Base-by-base conservation (phyloP, 2,113 vertebrate genomes). In the Plecotus auritus region DNA sequence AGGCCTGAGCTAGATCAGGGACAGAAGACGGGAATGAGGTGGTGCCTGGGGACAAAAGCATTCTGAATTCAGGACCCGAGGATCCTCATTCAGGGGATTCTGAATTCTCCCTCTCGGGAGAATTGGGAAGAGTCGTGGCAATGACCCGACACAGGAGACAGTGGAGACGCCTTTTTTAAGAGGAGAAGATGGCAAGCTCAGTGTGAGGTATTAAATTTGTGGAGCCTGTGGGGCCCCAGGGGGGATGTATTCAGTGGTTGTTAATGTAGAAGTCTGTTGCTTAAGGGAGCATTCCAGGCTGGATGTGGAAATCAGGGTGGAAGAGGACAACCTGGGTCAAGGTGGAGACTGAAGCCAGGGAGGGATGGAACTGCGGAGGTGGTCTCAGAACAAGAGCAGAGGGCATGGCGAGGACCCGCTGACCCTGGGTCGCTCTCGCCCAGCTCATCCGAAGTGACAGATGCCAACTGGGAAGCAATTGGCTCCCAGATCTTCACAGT, bases 331-430 rank as follows among this genome's bases (percentile, higher is more conserved):
- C 59, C 26, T 80, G 20, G 4, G 13, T 13, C 8, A 22, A 80
- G 70, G 66, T 70, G 42, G n/a, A 84, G 59, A 56, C 20, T 11
- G 7, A 26, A 45, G 32, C 47, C 47, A 9, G 20, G 54, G 70
- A 70, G 12, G 51, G 9, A 12, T 2, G 1, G 26, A 26, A 28
- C 13, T 17, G 22, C 35, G 54, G 61, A 54, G 7, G 12, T 32
- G 10, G 2, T 30, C 72, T 64, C 22, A 5, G 2, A 40, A 23
- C 20, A 35, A 10, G 32, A 66, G 17, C 47, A 83, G 61, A 49
- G 10, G 64, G 35, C 17, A 0, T 35, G 26, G 37, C 0, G 0
- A 35, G 70, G 64, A 45, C 11, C 10, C 49, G 14, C 17, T 47
- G 4, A 10, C 74, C 22, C 42, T 9, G 56, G 40, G 72, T 47